Percentiles rank a stretch among this genome's conserved stretches.
Evolutionary conservation across 2,888 invertebrate species (phyloP).

Genomic region (Physocephala rufipes): DNA sequence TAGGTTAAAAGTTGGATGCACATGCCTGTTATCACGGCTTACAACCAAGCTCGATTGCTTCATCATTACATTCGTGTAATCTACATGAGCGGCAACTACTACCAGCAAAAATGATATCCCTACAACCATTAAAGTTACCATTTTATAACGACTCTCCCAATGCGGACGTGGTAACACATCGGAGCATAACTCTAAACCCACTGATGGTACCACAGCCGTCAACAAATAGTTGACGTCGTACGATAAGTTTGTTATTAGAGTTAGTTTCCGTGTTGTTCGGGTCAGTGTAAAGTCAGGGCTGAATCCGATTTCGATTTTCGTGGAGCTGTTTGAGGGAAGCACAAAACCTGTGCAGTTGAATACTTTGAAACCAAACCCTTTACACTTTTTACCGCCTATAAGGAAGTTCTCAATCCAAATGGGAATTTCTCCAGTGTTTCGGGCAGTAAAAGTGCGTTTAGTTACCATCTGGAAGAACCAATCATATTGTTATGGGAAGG

Average conservation of each 20-base stretch:
- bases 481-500: background rate
- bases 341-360: slow-evolving; percentile 78
- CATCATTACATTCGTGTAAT: slow-evolving; percentile 75
- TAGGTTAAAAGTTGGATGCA: slow-evolving; percentile 73
- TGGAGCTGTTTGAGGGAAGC: slow-evolving; percentile 76
- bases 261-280: slow-evolving; percentile 73
- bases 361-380: slow-evolving; percentile 83
- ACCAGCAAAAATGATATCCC: slow-evolving; percentile 73
- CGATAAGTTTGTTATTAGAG: slow-evolving; percentile 72
- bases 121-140: slow-evolving; percentile 70
- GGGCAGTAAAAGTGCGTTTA: slow-evolving; percentile 82
- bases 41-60: slow-evolving; percentile 64
- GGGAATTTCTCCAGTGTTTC: slow-evolving; percentile 92
- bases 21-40: slow-evolving; percentile 67
- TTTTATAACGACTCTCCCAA: slow-evolving; percentile 81
- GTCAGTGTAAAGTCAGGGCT: slow-evolving; percentile 88
- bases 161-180: slow-evolving; percentile 75
- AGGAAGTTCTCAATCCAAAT: slow-evolving; percentile 75
- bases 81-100: slow-evolving; percentile 75
- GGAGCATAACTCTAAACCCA: slow-evolving; percentile 76
- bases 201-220: slow-evolving; percentile 71
- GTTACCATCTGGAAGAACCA: slow-evolving; percentile 69
- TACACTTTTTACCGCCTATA: slow-evolving; percentile 75
- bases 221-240: slow-evolving; percentile 74
- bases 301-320: slow-evolving; percentile 84